phyloP scores from a whole-genome alignment of 2,797 vertebrate genomes.

The Mionectes olivaceus region DNA sequence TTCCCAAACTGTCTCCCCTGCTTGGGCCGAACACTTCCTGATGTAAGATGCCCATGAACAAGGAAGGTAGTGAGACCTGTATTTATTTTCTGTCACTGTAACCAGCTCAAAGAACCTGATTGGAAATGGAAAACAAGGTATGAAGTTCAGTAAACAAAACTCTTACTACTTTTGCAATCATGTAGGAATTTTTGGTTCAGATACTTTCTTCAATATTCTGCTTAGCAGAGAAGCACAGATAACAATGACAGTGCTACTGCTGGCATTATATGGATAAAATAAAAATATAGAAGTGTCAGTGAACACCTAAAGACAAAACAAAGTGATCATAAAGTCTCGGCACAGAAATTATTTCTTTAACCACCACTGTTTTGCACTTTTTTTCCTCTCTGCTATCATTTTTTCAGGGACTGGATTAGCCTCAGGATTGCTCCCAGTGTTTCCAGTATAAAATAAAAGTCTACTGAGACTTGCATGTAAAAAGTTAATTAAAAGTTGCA shows the following conservation, averaged over 20 bases:
- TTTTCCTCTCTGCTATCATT: not conserved
- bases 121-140: not conserved
- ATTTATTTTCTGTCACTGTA: not conserved
- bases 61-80: not conserved
- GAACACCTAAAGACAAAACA: conserved; percentile 7
- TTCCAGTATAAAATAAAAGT: not conserved
- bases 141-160: not conserved
- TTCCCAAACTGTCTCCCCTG: not conserved
- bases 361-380: not conserved
- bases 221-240: not conserved
- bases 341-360: not conserved
- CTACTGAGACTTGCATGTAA: not conserved
- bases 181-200: not conserved
- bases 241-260: not conserved
- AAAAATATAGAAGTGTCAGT: not conserved
- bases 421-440: not conserved
- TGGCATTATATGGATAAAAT: not conserved
- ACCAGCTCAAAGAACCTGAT: not conserved
- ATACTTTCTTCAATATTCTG: not conserved
- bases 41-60: not conserved
- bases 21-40: not conserved
- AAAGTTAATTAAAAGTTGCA: conserved; percentile 44
- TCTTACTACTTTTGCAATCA: not conserved
- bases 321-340: not conserved
- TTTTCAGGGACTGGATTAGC: not conserved